Conservation (phyloP, 2,797 vertebrate species). For the Pristis pectinata region DNA sequence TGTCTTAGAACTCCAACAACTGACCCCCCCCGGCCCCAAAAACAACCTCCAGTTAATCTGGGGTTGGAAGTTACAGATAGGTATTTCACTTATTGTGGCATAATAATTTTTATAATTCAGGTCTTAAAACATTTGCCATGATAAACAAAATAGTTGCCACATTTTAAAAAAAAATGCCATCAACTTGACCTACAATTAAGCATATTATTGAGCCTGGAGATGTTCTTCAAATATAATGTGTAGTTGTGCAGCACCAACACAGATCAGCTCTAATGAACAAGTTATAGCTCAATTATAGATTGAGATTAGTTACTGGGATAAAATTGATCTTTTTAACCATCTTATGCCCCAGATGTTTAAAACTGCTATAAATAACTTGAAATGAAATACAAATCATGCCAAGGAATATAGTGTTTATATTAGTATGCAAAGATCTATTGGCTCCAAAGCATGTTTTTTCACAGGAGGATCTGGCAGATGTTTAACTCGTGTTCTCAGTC, state of each 20-base stretch:
- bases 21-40: no score
- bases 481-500: neutral
- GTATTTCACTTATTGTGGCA: conserved; percentile 1
- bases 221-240: neutral
- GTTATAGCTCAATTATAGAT: neutral
- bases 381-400: neutral
- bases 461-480: neutral
- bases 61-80: neutral
- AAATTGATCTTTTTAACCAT: neutral
- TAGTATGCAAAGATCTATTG: neutral
- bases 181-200: neutral
- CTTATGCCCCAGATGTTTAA: neutral
- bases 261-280: neutral
- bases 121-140: conserved; percentile 3
- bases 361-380: neutral
- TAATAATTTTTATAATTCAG: conserved; percentile 20
- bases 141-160: neutral
- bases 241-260: neutral
- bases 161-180: neutral
- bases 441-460: neutral
- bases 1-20: conserved; percentile 14
- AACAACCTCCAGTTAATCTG: conserved; percentile 20
- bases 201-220: neutral
- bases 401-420: neutral
- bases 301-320: neutral